These are phyloP conservation scores for Strix uralensis DNA, from an alignment of 2,113 vertebrate genomes.

Conservation along the genomic window DNA sequence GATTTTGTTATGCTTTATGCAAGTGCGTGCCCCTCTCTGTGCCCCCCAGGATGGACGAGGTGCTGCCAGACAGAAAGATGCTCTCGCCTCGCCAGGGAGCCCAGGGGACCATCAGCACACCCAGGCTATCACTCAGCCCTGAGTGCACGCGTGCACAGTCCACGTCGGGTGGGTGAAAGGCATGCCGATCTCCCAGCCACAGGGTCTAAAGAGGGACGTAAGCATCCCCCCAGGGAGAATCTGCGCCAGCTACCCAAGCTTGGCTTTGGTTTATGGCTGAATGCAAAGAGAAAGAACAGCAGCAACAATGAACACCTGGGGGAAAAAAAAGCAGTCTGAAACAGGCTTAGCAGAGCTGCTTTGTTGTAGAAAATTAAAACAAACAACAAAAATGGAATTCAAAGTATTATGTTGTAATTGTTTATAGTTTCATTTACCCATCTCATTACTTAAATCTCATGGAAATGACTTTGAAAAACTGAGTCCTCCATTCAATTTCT, in stretches of 20 bases:
- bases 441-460: neutral
- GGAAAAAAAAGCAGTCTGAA: neutral
- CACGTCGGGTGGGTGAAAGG: neutral
- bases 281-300: neutral
- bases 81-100: neutral
- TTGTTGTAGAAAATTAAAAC: conserved; percentile 2
- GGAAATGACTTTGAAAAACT: neutral
- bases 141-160: neutral
- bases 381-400: neutral
- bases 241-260: neutral
- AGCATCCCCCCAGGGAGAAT: neutral
- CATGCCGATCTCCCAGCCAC: fast-evolving
- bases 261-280: neutral
- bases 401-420: neutral
- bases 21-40: neutral
- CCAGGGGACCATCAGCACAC: neutral
- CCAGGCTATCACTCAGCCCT: neutral
- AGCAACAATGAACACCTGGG: neutral
- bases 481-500: neutral
- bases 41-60: fast-evolving
- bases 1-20: neutral
- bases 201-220: fast-evolving
- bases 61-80: neutral
- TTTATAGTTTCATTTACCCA: neutral
- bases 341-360: neutral